Percentiles rank a stretch among this genome's conserved stretches.
Conservation (phyloP, 2,888 invertebrate species). For the Agrochola circellaris region DNA sequence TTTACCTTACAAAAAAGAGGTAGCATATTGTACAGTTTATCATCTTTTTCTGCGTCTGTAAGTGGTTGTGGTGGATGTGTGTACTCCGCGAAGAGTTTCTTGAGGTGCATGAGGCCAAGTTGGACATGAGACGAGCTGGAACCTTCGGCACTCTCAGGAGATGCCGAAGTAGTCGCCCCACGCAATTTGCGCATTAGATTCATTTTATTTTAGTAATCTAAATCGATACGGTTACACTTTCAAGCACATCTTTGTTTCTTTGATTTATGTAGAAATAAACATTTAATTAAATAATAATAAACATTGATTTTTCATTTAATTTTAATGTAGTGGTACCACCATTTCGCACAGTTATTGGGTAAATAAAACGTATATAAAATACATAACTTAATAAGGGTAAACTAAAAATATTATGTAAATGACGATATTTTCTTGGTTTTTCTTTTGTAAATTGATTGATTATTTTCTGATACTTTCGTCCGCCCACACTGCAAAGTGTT, state of each 20-base stretch:
- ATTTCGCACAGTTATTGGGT: constrained; percentile 42
- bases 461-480: constrained; percentile 63
- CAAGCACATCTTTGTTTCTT: constrained; percentile 55
- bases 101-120: constrained; percentile 98
- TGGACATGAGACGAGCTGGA: constrained; percentile 94
- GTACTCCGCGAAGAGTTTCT: constrained; percentile 98
- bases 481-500: constrained; percentile 69
- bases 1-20: constrained; percentile 99
- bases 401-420: constrained; percentile 42
- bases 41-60: constrained; percentile 95
- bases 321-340: constrained; percentile 41
- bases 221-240: constrained; percentile 44
- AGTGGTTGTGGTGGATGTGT: constrained; percentile 96
- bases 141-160: constrained; percentile 90
- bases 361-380: constrained; percentile 20
- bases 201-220: constrained; percentile 92
- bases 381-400: constrained; percentile 44
- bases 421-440: constrained; percentile 55
- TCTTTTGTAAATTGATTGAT: constrained; percentile 64
- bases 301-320: constrained; percentile 60
- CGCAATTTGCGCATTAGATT: constrained; percentile 98
- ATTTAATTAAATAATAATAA: constrained; percentile 63
- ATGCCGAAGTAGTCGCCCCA: constrained; percentile 86
- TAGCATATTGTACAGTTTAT: constrained; percentile 98
- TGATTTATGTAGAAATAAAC: constrained; percentile 53